phyloP scores from a whole-genome alignment of 2,113 vertebrate genomes.

The Alaudala cheleensis region DNA sequence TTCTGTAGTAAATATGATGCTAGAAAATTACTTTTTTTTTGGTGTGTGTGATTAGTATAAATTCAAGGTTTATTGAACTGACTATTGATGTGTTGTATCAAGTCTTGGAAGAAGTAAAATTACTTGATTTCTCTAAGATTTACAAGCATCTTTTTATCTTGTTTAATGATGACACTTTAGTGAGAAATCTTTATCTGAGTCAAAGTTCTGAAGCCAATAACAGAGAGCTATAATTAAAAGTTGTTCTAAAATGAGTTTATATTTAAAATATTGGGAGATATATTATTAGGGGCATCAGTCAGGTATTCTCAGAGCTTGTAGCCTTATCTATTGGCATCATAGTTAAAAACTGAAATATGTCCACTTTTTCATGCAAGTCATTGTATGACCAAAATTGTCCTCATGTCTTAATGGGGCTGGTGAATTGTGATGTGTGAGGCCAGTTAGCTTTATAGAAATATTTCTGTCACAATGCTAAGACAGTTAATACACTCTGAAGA shows the following conservation, averaged over 20 bases:
- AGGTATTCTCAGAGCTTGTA: not conserved
- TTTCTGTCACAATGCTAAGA: not conserved
- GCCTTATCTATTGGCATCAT: not conserved
- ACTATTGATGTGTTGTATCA: not conserved
- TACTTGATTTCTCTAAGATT: not conserved
- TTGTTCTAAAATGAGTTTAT: not conserved
- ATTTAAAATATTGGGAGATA: not conserved
- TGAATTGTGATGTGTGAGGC: not conserved
- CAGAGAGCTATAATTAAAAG: not conserved
- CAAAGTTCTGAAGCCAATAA: not conserved
- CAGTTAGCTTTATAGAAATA: not conserved
- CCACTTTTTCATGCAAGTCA: not conserved
- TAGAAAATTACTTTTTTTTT: not conserved
- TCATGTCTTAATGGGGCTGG: not conserved
- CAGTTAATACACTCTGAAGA: not conserved
- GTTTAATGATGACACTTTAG: not conserved
- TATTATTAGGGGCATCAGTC: not conserved
- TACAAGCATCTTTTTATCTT: slow-evolving; percentile 14
- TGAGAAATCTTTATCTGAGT: not conserved
- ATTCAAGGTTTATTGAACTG: slow-evolving; percentile 13
- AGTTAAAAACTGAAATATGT: not conserved
- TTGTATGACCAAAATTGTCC: not conserved
- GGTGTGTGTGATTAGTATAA: not conserved
- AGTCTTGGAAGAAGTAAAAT: slow-evolving; percentile 45
- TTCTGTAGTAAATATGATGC: not conserved